Evolutionary conservation across 2,797 vertebrate species (phyloP).

Genomic region (Peromyscus attwateri): DNA sequence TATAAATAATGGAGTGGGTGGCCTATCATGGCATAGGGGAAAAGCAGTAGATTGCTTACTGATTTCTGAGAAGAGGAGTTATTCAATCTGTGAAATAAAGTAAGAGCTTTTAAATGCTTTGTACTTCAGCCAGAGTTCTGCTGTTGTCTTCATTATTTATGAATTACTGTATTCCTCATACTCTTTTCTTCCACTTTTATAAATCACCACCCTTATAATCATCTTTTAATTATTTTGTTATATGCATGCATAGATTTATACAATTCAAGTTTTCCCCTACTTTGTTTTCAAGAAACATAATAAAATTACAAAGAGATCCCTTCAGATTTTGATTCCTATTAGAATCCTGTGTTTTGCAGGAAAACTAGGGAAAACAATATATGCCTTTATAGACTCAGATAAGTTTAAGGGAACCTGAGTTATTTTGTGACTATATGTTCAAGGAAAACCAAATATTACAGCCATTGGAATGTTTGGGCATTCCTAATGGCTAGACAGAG

Average conservation of each 20-base stretch:
- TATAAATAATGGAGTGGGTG: conserved; percentile 48
- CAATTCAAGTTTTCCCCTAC: background rate
- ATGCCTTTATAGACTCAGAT: background rate
- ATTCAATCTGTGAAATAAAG: conserved; percentile 52
- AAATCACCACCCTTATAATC: background rate
- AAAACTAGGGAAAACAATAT: background rate
- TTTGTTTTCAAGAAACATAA: conserved; percentile 38
- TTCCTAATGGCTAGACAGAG: background rate
- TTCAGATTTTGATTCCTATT: background rate
- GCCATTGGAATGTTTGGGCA: conserved; percentile 35
- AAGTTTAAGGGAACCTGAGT: background rate
- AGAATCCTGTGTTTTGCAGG: background rate
- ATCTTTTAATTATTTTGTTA: conserved; percentile 54
- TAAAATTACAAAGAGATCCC: background rate
- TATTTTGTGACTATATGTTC: background rate
- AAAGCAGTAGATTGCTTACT: background rate
- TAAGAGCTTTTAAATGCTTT: conserved; percentile 60
- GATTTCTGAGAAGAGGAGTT: conserved; percentile 69
- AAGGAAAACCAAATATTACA: background rate
- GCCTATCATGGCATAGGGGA: background rate
- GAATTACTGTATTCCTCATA: conserved; percentile 53
- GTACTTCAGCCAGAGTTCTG: background rate
- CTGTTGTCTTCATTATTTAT: conserved; percentile 58
- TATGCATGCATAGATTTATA: background rate
- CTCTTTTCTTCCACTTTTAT: background rate